These are phyloP conservation scores for Willowsia nigromaculata DNA, from an alignment of 2,888 invertebrate species.

Conservation along the genomic window DNA sequence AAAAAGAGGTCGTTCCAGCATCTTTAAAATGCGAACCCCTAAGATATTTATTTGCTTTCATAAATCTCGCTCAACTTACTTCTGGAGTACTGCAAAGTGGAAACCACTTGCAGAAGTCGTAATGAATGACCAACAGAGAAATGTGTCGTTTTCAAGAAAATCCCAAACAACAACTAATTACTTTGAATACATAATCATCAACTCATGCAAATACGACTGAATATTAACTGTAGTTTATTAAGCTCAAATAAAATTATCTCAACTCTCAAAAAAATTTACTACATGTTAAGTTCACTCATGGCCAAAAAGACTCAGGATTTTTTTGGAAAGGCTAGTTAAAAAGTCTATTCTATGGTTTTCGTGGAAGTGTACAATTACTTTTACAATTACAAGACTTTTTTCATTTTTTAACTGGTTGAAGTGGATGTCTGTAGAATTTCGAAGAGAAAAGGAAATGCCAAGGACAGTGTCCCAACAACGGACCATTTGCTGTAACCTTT, in stretches of 20 bases:
- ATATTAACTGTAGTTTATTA: background rate
- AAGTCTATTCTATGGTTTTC: background rate
- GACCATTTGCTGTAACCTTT: constrained; percentile 67
- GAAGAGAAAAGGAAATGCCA: constrained; percentile 57
- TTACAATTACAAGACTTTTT: constrained; percentile 62
- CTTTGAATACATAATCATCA: constrained; percentile 18
- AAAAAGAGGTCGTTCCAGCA: background rate
- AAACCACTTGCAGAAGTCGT: background rate
- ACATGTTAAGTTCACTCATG: background rate
- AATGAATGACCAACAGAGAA: background rate
- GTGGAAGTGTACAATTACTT: constrained; percentile 53
- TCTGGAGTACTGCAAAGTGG: background rate
- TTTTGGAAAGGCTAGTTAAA: background rate
- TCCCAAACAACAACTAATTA: constrained; percentile 30
- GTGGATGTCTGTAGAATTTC: background rate
- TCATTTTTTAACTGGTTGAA: background rate
- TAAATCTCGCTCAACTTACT: background rate
- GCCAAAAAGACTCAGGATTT: background rate
- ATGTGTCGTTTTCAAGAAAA: background rate
- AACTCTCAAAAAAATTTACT: background rate
- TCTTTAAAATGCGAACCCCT: background rate
- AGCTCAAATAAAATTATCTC: background rate
- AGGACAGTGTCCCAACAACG: constrained; percentile 63
- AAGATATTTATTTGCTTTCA: background rate
- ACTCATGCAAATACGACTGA: background rate